Base-by-base conservation (phyloP, 2,888 invertebrate species). In the Lymantria monacha region DNA sequence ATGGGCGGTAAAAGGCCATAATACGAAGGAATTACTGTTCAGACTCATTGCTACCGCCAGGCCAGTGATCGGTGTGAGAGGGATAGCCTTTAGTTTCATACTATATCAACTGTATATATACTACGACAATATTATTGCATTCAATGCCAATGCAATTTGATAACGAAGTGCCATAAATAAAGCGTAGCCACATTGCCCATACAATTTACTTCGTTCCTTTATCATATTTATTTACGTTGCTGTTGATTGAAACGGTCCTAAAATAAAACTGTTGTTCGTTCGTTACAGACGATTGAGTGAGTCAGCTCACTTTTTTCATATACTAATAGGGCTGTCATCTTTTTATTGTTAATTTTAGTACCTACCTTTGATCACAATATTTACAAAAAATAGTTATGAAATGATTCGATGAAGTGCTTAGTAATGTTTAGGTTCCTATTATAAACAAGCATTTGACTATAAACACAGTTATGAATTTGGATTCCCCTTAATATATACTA, bases 221-320 rank as follows among this genome's bases (percentile, higher is more conserved):
- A 59, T 57, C 53, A 44, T 30, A 44, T 55, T 46, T 58, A 56
- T 63, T 49, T 61, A 57, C 55, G 49, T 61, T 53, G 44, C 44
- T 10, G 46, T 51, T 61, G 57, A 66, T 59, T 59, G 53, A 52
- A 66, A 53, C 44, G 5, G 5, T 49, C 44, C 51, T 55, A 59
- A 71, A 71, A 75, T 72, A 63, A 69, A 71, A 72, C 57, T 62
- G 66, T 70, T 75, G 66, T 66, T 69, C 60, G 66, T 60, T 57
- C 63, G 68, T 64, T 38, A 38, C n/a, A n/a, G 38, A 70, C 63
- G 68, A 69, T 63, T 65, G 63, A 64, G 53, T 76, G 74, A 76
- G 65, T 75, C 75, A 72, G 65, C 49, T 59, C 48, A 63, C 60
- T 60, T 22, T 64, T 63, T 69, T 66, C 48, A 48, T 59, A 55